A percentile compares a stretch with the other conserved stretches of the same genome.
These are phyloP conservation scores for Grapholita molesta DNA, from an alignment of 1,140 invertebrate genomes.

Conservation along the genomic window DNA sequence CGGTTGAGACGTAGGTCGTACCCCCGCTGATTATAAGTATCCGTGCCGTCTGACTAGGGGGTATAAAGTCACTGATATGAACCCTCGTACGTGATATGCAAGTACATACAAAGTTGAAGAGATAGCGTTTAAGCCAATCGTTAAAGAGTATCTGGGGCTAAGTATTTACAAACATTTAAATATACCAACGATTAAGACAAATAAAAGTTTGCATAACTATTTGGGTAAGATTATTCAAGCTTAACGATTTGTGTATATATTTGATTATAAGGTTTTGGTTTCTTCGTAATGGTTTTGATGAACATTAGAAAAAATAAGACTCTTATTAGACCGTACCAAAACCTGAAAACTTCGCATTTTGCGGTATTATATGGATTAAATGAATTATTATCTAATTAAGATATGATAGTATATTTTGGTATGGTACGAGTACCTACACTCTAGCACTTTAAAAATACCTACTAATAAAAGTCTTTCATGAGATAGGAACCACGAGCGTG, in stretches of 20 bases:
- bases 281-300: too few species aligned
- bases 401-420: too few species aligned
- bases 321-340: too few species aligned
- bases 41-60: constrained; percentile 63
- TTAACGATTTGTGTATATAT: not conserved
- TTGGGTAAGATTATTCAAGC: not conserved
- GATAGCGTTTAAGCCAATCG: not conserved
- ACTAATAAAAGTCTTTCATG: too few species aligned
- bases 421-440: too few species aligned
- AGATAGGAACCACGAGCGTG: too few species aligned
- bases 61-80: constrained; percentile 41
- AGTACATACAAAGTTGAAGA: not conserved
- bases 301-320: too few species aligned
- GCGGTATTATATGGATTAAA: too few species aligned
- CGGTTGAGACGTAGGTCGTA: constrained; percentile 49
- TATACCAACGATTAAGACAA: not conserved
- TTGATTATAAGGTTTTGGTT: too few species aligned
- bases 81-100: not conserved
- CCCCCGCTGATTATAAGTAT: constrained; percentile 52
- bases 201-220: not conserved
- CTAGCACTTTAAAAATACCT: too few species aligned
- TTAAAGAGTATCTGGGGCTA: not conserved
- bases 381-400: too few species aligned
- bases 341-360: too few species aligned
- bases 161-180: not conserved